Percentiles rank a stretch among this genome's conserved stretches.
Evolutionary conservation across 2,113 vertebrate genomes (phyloP).

Genomic region (Sapajus apella): DNA sequence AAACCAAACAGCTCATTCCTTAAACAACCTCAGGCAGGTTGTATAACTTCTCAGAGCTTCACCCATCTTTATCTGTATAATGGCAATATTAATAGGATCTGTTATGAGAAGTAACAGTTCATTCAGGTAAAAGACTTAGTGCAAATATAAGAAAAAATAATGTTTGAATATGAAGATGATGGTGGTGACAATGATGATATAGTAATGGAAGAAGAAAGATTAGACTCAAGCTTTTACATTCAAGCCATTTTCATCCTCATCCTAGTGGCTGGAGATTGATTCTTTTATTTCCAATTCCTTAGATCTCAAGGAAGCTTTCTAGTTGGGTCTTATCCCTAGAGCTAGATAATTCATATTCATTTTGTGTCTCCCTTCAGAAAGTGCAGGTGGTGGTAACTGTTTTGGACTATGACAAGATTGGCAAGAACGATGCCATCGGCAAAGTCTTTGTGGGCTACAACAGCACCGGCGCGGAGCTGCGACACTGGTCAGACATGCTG

Average conservation of each 20-base stretch:
- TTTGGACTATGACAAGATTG: conserved; percentile 99
- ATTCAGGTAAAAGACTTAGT: background rate
- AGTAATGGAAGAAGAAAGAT: background rate
- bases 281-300: background rate
- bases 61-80: background rate
- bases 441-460: conserved; percentile 99
- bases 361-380: conserved; percentile 89
- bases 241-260: background rate
- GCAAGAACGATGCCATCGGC: conserved; percentile 99
- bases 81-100: background rate
- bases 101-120: background rate
- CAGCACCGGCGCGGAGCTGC: conserved; percentile 97
- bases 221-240: background rate
- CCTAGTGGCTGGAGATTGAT: background rate
- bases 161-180: background rate
- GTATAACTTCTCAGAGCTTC: background rate
- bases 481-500: conserved; percentile 99
- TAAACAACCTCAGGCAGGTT: background rate
- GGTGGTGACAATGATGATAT: background rate
- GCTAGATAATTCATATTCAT: background rate
- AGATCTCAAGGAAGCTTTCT: background rate
- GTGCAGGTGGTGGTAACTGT: conserved; percentile 99
- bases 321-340: background rate
- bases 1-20: background rate
- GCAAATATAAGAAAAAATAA: background rate